Evolutionary conservation across 2,113 vertebrate species (phyloP).

Genomic region (Equus quagga): DNA sequence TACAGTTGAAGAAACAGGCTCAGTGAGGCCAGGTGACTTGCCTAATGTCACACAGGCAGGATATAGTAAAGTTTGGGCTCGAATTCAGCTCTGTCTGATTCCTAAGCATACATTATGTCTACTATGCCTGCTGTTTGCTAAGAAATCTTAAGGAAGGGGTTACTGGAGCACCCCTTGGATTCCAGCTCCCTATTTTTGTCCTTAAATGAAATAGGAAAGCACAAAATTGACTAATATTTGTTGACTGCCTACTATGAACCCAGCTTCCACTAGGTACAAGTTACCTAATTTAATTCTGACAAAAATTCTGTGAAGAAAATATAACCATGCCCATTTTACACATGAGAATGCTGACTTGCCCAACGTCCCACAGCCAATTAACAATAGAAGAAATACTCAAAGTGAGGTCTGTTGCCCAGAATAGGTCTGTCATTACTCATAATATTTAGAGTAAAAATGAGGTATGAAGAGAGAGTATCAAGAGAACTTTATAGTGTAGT

Average conservation of each 20-base stretch:
- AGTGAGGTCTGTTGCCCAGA: background rate
- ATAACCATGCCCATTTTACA: background rate
- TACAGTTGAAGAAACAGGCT: background rate
- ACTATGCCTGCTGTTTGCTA: background rate
- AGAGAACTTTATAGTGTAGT: background rate
- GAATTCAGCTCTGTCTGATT: background rate
- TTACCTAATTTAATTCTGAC: slow-evolving; percentile 47
- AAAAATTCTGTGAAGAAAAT: slow-evolving; percentile 39
- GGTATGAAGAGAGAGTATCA: background rate
- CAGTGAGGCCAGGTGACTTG: background rate
- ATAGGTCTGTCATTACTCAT: background rate
- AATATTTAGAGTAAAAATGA: slow-evolving; percentile 48
- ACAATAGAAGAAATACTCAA: background rate
- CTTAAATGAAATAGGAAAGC: slow-evolving; percentile 46
- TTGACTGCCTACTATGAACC: background rate
- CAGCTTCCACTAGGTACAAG: background rate
- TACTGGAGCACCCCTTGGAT: background rate
- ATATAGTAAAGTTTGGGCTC: background rate
- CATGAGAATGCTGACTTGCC: background rate
- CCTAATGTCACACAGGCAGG: background rate
- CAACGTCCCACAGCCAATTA: background rate
- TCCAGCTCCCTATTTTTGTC: background rate
- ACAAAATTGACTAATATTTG: background rate
- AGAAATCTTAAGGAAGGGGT: background rate
- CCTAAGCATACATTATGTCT: background rate